Evolutionary conservation across 2,113 vertebrate genomes (phyloP).

Genomic region (Callithrix jacchus): DNA sequence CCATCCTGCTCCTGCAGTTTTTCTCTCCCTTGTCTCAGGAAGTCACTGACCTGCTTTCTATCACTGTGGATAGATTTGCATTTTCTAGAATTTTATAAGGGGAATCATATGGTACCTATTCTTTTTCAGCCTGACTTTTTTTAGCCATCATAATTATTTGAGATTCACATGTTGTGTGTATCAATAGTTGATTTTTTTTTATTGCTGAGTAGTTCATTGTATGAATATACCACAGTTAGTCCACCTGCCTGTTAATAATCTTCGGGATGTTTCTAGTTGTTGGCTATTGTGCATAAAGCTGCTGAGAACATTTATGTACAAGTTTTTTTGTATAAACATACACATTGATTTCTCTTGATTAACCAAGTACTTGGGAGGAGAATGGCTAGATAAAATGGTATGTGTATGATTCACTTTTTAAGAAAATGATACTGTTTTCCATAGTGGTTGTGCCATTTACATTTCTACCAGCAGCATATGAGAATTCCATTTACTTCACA

Average conservation of each 20-base stretch:
- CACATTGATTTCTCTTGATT: not conserved
- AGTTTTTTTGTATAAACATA: not conserved
- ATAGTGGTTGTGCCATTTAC: not conserved
- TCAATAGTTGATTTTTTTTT: not conserved
- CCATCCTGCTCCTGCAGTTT: not conserved
- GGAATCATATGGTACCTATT: not conserved
- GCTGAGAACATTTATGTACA: not conserved
- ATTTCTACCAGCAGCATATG: not conserved
- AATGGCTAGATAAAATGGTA: not conserved
- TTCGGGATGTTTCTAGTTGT: not conserved
- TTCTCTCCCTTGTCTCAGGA: not conserved
- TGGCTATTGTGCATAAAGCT: not conserved
- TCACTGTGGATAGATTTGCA: not conserved
- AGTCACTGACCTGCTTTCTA: not conserved
- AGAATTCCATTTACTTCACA: not conserved
- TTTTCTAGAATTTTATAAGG: constrained; percentile 29
- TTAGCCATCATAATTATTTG: not conserved
- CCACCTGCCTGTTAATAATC: not conserved
- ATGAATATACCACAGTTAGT: not conserved
- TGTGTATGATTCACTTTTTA: not conserved
- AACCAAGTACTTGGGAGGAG: not conserved
- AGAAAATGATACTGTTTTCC: not conserved
- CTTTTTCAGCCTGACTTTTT: not conserved
- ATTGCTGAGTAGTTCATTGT: not conserved
- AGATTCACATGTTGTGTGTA: not conserved